These are phyloP conservation scores for Chrysotoxum bicinctum DNA, from an alignment of 2,888 invertebrate species.

Conservation along the genomic window DNA sequence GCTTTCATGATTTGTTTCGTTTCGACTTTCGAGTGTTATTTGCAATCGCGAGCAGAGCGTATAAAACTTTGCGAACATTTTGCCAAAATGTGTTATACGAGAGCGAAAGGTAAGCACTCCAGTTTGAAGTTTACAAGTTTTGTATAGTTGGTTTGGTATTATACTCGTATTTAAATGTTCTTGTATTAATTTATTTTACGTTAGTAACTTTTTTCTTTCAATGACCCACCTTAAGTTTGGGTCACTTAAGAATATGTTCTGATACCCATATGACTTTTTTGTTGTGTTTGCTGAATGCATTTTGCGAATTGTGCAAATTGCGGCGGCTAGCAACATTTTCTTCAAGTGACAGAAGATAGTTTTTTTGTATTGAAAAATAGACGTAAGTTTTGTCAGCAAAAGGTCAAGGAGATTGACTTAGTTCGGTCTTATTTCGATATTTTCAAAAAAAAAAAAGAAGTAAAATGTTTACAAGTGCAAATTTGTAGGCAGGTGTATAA, in stretches of 20 bases:
- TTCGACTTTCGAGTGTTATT: constrained; percentile 28
- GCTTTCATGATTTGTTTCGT: constrained; percentile 40
- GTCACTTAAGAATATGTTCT: constrained; percentile 29
- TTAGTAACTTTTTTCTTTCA: constrained; percentile 35
- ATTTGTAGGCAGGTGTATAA: constrained; percentile 5
- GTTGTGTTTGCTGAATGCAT: constrained; percentile 12
- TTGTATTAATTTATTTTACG: constrained; percentile 34
- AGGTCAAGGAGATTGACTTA: constrained; percentile 54
- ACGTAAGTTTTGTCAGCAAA: constrained; percentile 15
- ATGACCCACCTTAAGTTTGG: constrained; percentile 29
- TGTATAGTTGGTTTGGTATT: neutral
- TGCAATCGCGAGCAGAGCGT: constrained; percentile 40
- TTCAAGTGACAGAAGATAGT: neutral
- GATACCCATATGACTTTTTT: constrained; percentile 8
- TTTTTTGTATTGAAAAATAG: constrained; percentile 1
- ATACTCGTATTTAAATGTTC: neutral
- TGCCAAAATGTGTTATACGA: constrained; percentile 59
- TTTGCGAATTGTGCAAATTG: constrained; percentile 3
- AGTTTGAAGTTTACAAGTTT: constrained; percentile 41
- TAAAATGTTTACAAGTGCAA: constrained; percentile 4
- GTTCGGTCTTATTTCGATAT: constrained; percentile 31
- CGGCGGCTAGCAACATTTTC: neutral
- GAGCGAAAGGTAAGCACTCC: constrained; percentile 64
- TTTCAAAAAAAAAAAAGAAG: neutral
- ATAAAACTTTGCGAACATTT: constrained; percentile 46